These are phyloP conservation scores for Chelonia mydas DNA, from an alignment of 2,797 vertebrate genomes.

Conservation along the genomic window DNA sequence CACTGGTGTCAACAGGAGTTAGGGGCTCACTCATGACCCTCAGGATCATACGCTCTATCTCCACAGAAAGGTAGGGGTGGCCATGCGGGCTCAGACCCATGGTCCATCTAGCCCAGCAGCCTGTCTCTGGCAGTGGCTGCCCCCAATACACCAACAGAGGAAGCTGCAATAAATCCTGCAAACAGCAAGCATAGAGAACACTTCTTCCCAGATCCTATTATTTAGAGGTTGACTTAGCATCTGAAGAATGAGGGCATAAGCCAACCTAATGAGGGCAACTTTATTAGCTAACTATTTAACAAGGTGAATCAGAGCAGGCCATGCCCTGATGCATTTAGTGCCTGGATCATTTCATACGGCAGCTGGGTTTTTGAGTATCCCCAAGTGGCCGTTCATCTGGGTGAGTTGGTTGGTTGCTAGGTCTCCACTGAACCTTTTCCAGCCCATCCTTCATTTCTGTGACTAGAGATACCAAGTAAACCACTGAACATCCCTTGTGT, in stretches of 20 bases:
- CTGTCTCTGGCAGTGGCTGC: background rate
- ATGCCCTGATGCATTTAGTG: background rate
- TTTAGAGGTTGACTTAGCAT: background rate
- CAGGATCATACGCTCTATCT: background rate
- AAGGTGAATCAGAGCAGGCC: background rate
- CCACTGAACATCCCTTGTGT: background rate
- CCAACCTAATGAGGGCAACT: background rate
- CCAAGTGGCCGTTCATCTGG: too few species aligned
- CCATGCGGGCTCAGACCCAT: background rate
- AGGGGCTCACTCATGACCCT: background rate
- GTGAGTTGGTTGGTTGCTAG: background rate
- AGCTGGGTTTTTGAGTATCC: background rate
- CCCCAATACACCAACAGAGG: background rate
- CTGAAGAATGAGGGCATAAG: background rate
- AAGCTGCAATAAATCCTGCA: background rate
- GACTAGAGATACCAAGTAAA: fast-evolving
- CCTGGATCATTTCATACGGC: background rate
- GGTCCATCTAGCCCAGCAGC: background rate
- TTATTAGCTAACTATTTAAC: background rate
- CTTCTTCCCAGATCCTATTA: background rate
- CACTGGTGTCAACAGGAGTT: background rate
- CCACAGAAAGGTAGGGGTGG: background rate
- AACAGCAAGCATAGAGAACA: background rate
- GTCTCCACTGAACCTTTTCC: background rate
- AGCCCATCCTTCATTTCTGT: background rate